These are phyloP conservation scores for Malurus elegans DNA, from an alignment of 2,113 vertebrate species.

Conservation along the genomic window DNA sequence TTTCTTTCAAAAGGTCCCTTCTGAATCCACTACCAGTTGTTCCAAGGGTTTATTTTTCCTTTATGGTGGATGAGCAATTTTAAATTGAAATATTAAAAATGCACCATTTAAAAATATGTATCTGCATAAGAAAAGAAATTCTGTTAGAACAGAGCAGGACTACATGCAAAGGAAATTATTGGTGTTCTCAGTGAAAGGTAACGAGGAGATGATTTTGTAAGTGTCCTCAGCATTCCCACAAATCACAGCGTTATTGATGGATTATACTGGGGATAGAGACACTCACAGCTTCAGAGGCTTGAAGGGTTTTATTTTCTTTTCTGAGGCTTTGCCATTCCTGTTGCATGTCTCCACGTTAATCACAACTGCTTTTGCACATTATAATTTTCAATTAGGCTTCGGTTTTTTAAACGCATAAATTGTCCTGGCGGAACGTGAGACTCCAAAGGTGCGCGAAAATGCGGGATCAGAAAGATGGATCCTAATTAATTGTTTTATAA, in stretches of 20 bases:
- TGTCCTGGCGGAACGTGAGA: constrained; percentile 31
- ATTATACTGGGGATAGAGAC: not conserved
- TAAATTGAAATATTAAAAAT: constrained; percentile 28
- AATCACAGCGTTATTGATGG: not conserved
- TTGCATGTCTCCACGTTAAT: constrained; percentile 34
- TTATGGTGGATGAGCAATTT: not conserved
- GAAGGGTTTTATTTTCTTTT: constrained; percentile 4
- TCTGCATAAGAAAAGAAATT: not conserved
- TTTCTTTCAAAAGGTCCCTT: not conserved
- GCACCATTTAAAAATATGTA: not conserved
- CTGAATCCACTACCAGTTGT: not conserved
- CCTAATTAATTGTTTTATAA: constrained; percentile 43
- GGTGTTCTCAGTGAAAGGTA: not conserved
- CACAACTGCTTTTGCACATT: constrained; percentile 59
- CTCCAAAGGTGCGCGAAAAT: constrained; percentile 60
- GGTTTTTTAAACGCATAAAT: constrained; percentile 59
- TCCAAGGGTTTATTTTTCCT: not conserved
- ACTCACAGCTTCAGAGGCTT: not conserved
- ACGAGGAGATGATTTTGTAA: not conserved
- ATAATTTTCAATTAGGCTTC: constrained; percentile 65
- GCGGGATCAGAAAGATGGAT: constrained; percentile 40
- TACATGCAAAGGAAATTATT: not conserved
- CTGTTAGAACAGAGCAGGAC: not conserved
- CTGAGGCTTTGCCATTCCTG: not conserved
- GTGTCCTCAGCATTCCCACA: not conserved